Base-by-base conservation (phyloP, 2,113 vertebrate genomes). In the Pagrus major region DNA sequence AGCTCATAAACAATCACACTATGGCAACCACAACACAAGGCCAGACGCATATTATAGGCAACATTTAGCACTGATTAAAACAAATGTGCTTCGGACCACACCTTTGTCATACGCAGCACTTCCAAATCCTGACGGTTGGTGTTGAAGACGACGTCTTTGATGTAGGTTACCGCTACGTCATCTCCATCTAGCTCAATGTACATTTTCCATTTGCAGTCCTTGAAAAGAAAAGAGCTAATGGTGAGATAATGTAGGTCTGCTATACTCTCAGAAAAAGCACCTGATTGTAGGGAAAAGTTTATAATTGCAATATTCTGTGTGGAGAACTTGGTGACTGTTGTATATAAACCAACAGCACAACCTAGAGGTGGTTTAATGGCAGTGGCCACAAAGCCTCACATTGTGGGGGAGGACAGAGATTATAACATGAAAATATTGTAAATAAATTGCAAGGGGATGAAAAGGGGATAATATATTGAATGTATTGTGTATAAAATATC, bases 151-250 rank as follows among this genome's bases (percentile, higher is more conserved):
- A 99, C 96, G 71, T 99, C 98, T 94, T 97, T 99, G 93, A 99
- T 99, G 92, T 99, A 99, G 27, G 97, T 96, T 87, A 99, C 93
- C 65, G 98, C 97, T 71, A 98, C 95, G 79, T 99, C 97, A 89
- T 99, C 98, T 77, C 98, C 98, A 66, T 99, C 98, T 79, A 98
- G 96, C 88, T 99, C 98, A 96, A 99, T 94, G 92, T 99, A 99
- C 96, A 98, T 97, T 96, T 99, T 99, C 98, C 98, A 99, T 92
- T 99, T 99, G 94, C 97, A 98, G 86, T 99, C 97, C 98, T 99
- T 93, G 88, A 91, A 92, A 89, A 58, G 80, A 95, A 95, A 93
- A 82, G 59, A 80, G 35, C 31, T 85, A 25, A 83, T 49, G 31
- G 41, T 58, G 2, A 83, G 72, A 76, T 55, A 67, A 44, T 61